These are phyloP conservation scores for Calliphora vicina DNA, from an alignment of 1,140 invertebrate genomes.

Conservation along the genomic window DNA sequence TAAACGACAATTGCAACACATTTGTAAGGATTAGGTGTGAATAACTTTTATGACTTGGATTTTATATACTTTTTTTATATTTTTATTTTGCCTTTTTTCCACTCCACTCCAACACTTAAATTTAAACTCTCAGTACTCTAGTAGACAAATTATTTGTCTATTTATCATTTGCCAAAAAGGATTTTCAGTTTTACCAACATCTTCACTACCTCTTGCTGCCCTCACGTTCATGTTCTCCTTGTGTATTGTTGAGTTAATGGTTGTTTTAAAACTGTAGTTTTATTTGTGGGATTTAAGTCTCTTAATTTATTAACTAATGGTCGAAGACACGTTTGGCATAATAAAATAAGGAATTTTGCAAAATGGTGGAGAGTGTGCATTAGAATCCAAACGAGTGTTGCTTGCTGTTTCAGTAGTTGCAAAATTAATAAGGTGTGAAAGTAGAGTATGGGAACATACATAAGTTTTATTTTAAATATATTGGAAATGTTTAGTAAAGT, in stretches of 20 bases:
- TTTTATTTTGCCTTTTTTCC: not conserved
- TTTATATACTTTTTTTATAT: not conserved
- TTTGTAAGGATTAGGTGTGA: slow-evolving; percentile 26
- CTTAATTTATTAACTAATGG: not conserved
- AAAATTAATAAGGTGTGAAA: too few relatives aligned
- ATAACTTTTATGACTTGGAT: slow-evolving; percentile 33
- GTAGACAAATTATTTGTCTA: not conserved
- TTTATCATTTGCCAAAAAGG: slow-evolving; percentile 14
- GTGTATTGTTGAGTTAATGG: not conserved
- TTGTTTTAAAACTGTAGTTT: not conserved
- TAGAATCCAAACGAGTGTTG: too few relatives aligned
- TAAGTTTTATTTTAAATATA: too few relatives aligned
- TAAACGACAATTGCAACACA: slow-evolving; percentile 16
- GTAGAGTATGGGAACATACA: too few relatives aligned
- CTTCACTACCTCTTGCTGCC: not conserved
- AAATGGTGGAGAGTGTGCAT: too few relatives aligned
- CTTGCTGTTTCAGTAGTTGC: too few relatives aligned
- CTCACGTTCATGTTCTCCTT: too few relatives aligned
- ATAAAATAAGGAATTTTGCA: too few relatives aligned
- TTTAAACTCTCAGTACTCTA: not conserved
- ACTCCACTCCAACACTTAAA: not conserved
- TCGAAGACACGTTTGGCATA: not conserved
- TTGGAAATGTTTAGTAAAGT: too few relatives aligned
- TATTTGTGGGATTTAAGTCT: not conserved
- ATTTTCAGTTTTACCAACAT: not conserved